phyloP scores from a whole-genome alignment of 2,113 vertebrate genomes.

The Gnathonemus longibarbis region DNA sequence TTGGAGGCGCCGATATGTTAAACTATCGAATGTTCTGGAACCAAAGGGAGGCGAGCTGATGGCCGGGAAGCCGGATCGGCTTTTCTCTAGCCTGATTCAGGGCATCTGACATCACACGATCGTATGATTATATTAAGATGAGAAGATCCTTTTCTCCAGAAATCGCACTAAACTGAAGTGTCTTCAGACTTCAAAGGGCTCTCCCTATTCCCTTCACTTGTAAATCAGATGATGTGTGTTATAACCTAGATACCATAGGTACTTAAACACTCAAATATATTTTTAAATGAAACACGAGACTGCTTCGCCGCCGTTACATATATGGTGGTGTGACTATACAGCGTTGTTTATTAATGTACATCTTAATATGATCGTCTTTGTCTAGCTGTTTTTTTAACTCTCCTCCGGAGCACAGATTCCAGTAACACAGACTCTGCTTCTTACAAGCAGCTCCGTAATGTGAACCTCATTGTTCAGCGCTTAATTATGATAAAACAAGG shows the following conservation, averaged over 20 bases:
- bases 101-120: background rate
- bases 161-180: background rate
- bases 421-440: no score
- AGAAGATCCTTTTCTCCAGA: background rate
- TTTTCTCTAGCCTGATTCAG: background rate
- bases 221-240: background rate
- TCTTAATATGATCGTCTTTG: background rate
- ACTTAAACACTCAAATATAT: background rate
- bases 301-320: background rate
- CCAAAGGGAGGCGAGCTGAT: background rate
- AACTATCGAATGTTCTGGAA: constrained; percentile 21
- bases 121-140: background rate
- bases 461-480: background rate
- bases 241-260: background rate
- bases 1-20: background rate
- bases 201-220: background rate
- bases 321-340: background rate
- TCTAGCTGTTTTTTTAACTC: background rate
- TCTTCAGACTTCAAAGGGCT: background rate
- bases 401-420: background rate
- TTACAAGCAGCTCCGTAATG: background rate
- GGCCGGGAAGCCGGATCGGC: background rate
- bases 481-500: background rate
- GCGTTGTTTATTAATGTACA: background rate
- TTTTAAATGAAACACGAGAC: background rate